Conservation (phyloP, 2,888 invertebrate species). For the Cotesia congregata region DNA sequence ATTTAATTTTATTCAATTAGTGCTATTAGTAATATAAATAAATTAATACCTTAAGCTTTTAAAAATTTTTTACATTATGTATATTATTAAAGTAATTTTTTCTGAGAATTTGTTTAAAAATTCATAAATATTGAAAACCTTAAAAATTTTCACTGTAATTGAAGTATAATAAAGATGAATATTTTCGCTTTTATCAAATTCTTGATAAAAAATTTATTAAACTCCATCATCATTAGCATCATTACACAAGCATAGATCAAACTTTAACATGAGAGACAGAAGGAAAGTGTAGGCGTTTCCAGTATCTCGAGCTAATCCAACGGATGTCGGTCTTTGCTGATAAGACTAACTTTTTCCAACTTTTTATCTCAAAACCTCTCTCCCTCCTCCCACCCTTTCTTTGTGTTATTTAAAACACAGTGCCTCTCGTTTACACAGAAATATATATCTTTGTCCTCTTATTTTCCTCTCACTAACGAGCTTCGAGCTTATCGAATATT, state of each 20-base stretch:
- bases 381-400: conserved; percentile 38
- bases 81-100: too few relatives aligned
- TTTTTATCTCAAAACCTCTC: conserved; percentile 60
- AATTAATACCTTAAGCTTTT: too few relatives aligned
- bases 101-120: too few relatives aligned
- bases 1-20: too few relatives aligned
- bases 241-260: conserved; percentile 36
- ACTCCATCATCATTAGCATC: conserved; percentile 14
- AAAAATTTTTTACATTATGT: too few relatives aligned
- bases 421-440: conserved; percentile 44
- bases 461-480: conserved; percentile 53
- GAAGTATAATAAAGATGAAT: too few relatives aligned
- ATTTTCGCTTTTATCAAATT: not conserved
- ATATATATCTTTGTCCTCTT: conserved; percentile 20
- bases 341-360: conserved; percentile 63
- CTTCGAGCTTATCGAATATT: conserved; percentile 37
- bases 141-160: too few relatives aligned
- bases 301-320: conserved; percentile 69
- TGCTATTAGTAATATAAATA: too few relatives aligned
- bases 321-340: conserved; percentile 67
- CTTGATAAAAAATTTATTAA: not conserved
- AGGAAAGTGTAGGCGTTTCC: conserved; percentile 68
- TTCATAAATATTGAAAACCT: too few relatives aligned
- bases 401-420: conserved; percentile 27
- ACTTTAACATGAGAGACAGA: conserved; percentile 43